Base-by-base conservation (phyloP, 2,888 invertebrate genomes). In the Athalia cordata region DNA sequence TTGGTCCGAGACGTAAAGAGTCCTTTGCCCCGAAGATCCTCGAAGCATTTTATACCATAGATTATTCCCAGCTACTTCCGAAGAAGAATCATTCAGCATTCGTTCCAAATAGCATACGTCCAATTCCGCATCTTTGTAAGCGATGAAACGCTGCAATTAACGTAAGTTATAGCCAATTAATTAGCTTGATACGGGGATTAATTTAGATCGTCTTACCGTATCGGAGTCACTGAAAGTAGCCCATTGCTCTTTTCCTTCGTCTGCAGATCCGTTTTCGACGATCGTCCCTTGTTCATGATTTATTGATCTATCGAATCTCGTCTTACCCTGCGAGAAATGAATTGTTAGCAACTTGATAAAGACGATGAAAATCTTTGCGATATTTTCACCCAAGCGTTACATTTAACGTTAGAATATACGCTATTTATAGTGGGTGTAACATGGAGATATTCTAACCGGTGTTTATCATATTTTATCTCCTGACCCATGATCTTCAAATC, bases 81-180 rank as follows among this genome's bases (percentile, higher is more conserved):
- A 29, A 29, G 29, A 45, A 43, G 79, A 77, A 13, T 84, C 82
- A 43, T 82, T 83, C 52, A 83, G 86, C 79, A 91, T 82, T 55
- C 89, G 88, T 83, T 91, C 90, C 77, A 92, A 81, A 80, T 91
- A 90, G 83, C 92, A 92, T 81, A 86, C 85, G 45, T 88, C 88
- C 74, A 89, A 87, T 9, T 83, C 81, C 5, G 87, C 86, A 81
- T 91, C 90, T 82, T 90, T 91, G 83, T 91, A 91, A 0, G 91
- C 92, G 67, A 89, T 89, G 57, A 90, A 89, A 78, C 87, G 86
- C 92, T 92, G 81, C 9, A 85, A 84, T 78, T 49, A 76, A 76
- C 13, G 13, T 72, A 47, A 72, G 47, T 45, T 57, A 59, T 13
- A 45, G 45, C 7, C 45, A 13, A 59, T 5, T 11, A 50, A 52